Evolutionary conservation across 2,888 invertebrate species (phyloP).

Genomic region (Plebejus argus): DNA sequence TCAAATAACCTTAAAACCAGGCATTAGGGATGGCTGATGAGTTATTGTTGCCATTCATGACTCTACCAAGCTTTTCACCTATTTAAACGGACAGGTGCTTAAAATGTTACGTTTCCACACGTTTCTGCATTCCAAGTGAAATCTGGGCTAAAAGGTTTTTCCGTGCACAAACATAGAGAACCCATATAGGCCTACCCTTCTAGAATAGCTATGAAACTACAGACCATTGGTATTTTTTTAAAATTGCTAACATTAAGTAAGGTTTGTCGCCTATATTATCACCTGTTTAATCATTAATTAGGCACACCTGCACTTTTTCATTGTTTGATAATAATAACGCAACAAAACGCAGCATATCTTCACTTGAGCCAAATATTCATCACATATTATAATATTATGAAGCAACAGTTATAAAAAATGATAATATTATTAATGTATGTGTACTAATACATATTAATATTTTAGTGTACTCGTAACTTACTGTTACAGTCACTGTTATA

Average conservation of each 20-base stretch:
- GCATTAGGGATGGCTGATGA: no score
- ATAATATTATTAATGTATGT: neutral
- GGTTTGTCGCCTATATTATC: no score
- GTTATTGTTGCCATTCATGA: neutral
- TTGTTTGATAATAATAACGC: neutral
- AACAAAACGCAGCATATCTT: neutral
- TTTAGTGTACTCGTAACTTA: neutral
- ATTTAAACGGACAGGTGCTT: neutral
- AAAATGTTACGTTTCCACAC: neutral
- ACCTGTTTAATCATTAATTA: no score
- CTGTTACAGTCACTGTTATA: neutral
- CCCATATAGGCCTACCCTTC: no score
- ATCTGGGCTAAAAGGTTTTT: neutral
- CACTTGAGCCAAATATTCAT: neutral
- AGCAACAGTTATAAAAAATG: neutral
- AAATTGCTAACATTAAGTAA: no score
- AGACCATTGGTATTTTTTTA: no score
- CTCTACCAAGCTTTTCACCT: neutral
- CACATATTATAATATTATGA: neutral
- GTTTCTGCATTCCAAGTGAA: neutral
- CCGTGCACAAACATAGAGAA: neutral
- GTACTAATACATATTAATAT: neutral
- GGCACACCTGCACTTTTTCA: neutral
- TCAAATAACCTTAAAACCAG: no score
- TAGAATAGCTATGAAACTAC: no score